Evolutionary conservation across 2,797 vertebrate genomes (phyloP), one percentile per base, ranked within the genome.

Genomic region (Sebastes vulpes): DNA sequence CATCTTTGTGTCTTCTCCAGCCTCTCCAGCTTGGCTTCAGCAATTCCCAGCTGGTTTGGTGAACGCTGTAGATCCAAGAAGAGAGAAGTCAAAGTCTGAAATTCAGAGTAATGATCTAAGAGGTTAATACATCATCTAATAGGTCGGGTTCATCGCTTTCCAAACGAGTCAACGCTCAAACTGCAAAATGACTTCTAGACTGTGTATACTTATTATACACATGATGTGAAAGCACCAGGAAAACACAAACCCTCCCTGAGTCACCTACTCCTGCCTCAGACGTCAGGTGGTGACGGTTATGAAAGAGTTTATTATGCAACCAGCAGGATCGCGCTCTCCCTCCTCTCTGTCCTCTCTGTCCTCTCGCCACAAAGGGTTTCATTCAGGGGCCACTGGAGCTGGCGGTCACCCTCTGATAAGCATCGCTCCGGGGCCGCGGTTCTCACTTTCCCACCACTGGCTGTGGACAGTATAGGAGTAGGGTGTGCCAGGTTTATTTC

Each of bases 281-380:
- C 3, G 11, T 93, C 90, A 92, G 92, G 83, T 92, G 93, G 88
- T 80, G 73, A 5, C 66, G 58, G 75, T 90, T 91, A 91, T 94
- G 86, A 95, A 94, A 94, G 90, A 57, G 59, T 64, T 73, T 10
- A 79, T 95, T 95, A 92, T 95, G 85, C 80, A 93, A 94, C 54
- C 57, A 65, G 61, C 61, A 73, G 75, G 81, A 56, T 81, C 75
- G 71, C 10, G 20, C 65, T 61, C 76, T 72, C 69, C 68, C 38
- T 79, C 56, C 78, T 82, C 79, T 75, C 75, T 72, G 73, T 79
- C 56, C 78, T 82, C 79, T 75, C 75, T 1, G 72, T 79, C 57
- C 78, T 60, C 63, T n/a, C 12, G 32, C 54, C 79, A 95, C 95
- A 96, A 96, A 94, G 91, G 64, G 7, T 28, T 81, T 89, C 93